A percentile compares a stretch with the other conserved stretches of the same genome.
Evolutionary conservation across 2,888 invertebrate genomes (phyloP).

Genomic region (Hemaris fuciformis): DNA sequence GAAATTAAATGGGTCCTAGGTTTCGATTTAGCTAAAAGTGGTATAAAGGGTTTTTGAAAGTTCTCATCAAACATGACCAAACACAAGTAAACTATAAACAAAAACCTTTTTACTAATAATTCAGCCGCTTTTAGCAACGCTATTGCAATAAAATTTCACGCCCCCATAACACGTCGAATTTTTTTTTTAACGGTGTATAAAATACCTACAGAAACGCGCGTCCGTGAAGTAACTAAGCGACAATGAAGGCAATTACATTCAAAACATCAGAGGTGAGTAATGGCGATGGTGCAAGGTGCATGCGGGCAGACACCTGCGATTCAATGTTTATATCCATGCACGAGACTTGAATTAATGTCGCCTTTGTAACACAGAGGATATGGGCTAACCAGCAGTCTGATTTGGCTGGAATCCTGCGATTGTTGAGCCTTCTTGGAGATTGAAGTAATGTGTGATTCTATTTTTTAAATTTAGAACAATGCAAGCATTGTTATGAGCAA

Average conservation of each 20-base stretch:
- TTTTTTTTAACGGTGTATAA: not conserved
- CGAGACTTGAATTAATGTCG: constrained; percentile 23
- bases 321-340: constrained; percentile 24
- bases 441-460: not conserved
- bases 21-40: too few relatives aligned
- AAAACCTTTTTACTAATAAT: too few relatives aligned
- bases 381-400: not conserved
- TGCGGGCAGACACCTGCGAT: constrained; percentile 33
- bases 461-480: not conserved
- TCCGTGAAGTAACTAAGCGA: constrained; percentile 5
- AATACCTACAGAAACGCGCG: constrained; percentile 2
- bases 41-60: too few relatives aligned
- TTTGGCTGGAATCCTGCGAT: constrained; percentile 6
- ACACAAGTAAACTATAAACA: too few relatives aligned
- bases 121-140: not conserved
- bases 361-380: not conserved
- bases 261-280: constrained; percentile 17
- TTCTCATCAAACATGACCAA: too few relatives aligned
- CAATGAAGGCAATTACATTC: constrained; percentile 18
- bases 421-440: not conserved
- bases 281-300: constrained; percentile 31
- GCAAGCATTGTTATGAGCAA: constrained; percentile 1
- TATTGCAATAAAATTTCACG: not conserved
- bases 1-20: too few relatives aligned
- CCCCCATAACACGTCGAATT: not conserved